Conservation (phyloP, 2,113 vertebrate genomes). For the Hiodon alosoides region DNA sequence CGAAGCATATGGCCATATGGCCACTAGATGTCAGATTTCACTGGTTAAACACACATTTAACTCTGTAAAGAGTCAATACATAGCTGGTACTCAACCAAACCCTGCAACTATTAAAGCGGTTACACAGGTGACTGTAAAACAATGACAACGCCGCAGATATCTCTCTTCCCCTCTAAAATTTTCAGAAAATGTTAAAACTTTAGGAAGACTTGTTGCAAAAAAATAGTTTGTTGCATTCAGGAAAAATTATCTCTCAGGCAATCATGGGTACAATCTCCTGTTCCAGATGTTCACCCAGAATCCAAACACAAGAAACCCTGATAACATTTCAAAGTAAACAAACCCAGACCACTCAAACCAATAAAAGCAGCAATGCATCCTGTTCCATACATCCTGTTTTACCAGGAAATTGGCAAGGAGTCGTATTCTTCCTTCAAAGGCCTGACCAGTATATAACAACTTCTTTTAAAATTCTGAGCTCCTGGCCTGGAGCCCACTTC, state of each 20-base stretch:
- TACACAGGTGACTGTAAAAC: too few relatives aligned
- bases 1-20: not conserved
- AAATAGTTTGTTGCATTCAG: not conserved
- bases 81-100: too few relatives aligned
- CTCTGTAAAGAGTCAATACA: not conserved
- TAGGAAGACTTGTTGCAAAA: not conserved
- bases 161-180: too few relatives aligned
- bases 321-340: constrained; percentile 17
- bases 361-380: constrained; percentile 1
- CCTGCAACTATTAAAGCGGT: too few relatives aligned
- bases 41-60: not conserved
- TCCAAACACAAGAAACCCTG: constrained; percentile 8
- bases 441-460: constrained; percentile 25
- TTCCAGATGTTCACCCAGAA: constrained; percentile 17
- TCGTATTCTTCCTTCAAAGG: not conserved
- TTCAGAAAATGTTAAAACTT: too few relatives aligned
- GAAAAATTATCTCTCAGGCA: not conserved
- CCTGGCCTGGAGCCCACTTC: constrained; percentile 26
- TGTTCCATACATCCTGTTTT: not conserved
- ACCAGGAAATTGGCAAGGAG: constrained; percentile 2
- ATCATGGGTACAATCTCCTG: not conserved
- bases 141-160: too few relatives aligned
- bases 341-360: constrained; percentile 5
- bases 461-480: constrained; percentile 57
- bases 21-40: constrained; percentile 20